phyloP scores from a whole-genome alignment of 2,113 vertebrate species.

The Sorex fumeus region DNA sequence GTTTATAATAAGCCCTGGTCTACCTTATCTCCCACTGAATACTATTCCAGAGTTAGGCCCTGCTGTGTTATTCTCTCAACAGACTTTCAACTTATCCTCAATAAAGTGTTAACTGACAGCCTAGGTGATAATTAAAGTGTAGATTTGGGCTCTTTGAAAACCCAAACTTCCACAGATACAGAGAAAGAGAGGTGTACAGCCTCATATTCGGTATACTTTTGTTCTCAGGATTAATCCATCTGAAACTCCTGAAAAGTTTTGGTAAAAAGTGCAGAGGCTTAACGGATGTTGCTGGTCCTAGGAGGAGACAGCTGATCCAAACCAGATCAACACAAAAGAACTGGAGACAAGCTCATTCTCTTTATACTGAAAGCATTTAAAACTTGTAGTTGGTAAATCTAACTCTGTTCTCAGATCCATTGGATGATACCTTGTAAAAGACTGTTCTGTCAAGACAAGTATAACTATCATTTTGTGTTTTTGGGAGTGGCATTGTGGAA shows the following conservation, averaged over 20 bases:
- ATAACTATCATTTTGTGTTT: not conserved
- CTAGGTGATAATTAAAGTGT: constrained; percentile 51
- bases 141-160: constrained; percentile 45
- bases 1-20: not conserved
- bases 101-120: constrained; percentile 61
- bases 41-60: not conserved
- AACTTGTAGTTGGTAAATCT: not conserved
- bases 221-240: not conserved
- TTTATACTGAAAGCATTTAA: not conserved
- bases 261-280: not conserved
- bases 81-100: constrained; percentile 67
- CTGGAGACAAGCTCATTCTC: not conserved
- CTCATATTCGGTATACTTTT: not conserved
- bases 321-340: accelerated
- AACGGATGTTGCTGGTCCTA: not conserved
- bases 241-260: not conserved
- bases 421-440: not conserved
- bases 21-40: not conserved
- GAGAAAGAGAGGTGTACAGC: not conserved
- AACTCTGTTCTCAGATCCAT: not conserved
- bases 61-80: constrained; percentile 41
- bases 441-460: not conserved
- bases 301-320: not conserved
- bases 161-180: not conserved
- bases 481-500: not conserved